phyloP scores from a whole-genome alignment of 2,797 vertebrate genomes.

The Gambelia wislizenii region DNA sequence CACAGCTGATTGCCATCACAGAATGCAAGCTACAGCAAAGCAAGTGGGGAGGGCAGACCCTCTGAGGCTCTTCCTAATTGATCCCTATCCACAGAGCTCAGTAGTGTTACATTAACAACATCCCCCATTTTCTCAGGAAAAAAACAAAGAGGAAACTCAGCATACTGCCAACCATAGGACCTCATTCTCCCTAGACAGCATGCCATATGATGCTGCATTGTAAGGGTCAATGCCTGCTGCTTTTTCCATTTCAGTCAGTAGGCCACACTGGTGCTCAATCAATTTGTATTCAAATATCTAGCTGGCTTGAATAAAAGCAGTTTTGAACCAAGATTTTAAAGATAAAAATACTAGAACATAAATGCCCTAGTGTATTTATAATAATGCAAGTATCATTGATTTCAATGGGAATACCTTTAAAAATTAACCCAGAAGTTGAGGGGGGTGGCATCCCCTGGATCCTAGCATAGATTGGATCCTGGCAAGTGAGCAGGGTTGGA shows the following conservation, averaged over 20 bases:
- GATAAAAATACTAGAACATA: background rate
- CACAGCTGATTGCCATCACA: constrained; percentile 48
- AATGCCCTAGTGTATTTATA: background rate
- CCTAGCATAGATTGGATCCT: background rate
- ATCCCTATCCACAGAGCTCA: constrained; percentile 77
- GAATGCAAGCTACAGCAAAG: constrained; percentile 61
- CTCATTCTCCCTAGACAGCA: constrained; percentile 52
- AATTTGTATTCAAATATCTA: constrained; percentile 35
- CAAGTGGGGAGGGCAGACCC: constrained; percentile 64
- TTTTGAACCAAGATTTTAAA: background rate
- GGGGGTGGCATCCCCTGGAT: background rate
- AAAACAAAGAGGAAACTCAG: constrained; percentile 51
- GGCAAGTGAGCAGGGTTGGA: background rate
- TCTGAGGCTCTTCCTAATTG: constrained; percentile 72
- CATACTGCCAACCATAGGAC: constrained; percentile 52
- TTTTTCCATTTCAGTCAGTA: constrained; percentile 55
- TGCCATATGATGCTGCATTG: constrained; percentile 55
- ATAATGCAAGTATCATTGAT: background rate
- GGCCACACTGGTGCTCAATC: constrained; percentile 9
- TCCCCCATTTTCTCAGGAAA: constrained; percentile 15
- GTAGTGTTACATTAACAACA: constrained; percentile 70
- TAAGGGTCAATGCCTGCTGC: constrained; percentile 3
- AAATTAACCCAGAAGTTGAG: background rate
- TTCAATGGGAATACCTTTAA: background rate
- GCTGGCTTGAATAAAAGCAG: constrained; percentile 19